Evolutionary conservation across 2,113 vertebrate genomes (phyloP).

Genomic region (Rhabdomys dilectus): DNA sequence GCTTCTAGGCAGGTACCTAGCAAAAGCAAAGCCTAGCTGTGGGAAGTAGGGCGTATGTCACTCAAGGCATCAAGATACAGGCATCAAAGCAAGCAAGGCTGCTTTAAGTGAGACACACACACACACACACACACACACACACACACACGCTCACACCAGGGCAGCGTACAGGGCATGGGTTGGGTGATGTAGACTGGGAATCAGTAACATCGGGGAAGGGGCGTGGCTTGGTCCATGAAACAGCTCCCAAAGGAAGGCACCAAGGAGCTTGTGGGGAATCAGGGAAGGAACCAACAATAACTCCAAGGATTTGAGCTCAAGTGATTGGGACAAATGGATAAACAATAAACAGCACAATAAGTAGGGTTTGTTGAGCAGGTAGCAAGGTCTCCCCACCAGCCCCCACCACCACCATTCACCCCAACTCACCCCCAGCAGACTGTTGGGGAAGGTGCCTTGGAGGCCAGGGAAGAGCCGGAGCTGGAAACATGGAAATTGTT

Average conservation of each 20-base stretch:
- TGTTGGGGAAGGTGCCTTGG: background rate
- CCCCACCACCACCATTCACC: background rate
- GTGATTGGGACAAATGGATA: background rate
- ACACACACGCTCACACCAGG: background rate
- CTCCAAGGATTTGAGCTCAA: background rate
- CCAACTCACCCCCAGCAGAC: background rate
- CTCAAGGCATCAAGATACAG: fast-evolving
- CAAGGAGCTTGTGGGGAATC: background rate
- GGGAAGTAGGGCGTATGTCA: background rate
- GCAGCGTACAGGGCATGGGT: background rate
- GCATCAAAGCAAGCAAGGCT: background rate
- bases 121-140: too few relatives aligned
- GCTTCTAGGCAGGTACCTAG: background rate
- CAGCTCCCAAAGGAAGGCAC: background rate
- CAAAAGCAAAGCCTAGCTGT: background rate
- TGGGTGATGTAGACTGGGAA: too few relatives aligned
- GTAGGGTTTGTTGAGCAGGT: background rate
- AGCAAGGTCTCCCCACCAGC: background rate
- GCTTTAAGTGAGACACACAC: background rate
- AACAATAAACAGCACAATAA: background rate
- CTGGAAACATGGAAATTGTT: background rate
- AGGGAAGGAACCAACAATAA: background rate
- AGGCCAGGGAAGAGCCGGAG: background rate
- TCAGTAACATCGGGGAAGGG: background rate
- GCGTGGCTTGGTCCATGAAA: background rate